These are phyloP conservation scores for Dreissena rostriformis DNA, from an alignment of 1,140 invertebrate genomes.

Conservation along the genomic window DNA sequence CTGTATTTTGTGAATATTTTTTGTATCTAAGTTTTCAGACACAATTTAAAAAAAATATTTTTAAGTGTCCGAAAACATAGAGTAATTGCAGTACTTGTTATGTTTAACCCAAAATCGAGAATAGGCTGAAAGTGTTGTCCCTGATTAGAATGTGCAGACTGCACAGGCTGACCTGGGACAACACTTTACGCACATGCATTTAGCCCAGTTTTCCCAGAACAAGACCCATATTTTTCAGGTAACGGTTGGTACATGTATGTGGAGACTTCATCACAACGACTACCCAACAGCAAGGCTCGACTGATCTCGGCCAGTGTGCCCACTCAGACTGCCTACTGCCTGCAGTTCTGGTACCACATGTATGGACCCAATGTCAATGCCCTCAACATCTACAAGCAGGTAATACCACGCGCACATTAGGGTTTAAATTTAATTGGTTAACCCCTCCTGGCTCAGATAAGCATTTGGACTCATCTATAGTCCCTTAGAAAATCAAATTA, in stretches of 20 bases:
- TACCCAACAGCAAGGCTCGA: slow-evolving; percentile 85
- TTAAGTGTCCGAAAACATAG: too few species aligned
- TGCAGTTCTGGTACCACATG: slow-evolving; percentile 80
- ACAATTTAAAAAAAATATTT: too few species aligned
- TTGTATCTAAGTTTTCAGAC: too few species aligned
- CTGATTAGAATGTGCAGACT: too few species aligned
- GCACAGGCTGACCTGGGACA: too few species aligned
- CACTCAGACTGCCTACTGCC: slow-evolving; percentile 60
- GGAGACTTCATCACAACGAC: slow-evolving; percentile 68
- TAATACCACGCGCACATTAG: background rate
- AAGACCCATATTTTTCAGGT: slow-evolving; percentile 10
- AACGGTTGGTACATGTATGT: slow-evolving; percentile 75
- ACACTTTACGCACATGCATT: too few species aligned
- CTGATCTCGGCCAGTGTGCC: slow-evolving; percentile 83
- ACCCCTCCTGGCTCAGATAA: background rate
- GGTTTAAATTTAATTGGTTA: background rate
- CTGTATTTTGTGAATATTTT: too few species aligned
- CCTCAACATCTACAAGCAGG: slow-evolving; percentile 69
- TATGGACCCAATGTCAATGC: slow-evolving; percentile 76
- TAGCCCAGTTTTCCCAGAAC: too few species aligned
- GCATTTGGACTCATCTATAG: background rate
- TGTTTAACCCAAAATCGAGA: too few species aligned
- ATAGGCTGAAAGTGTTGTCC: too few species aligned
- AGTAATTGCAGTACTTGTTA: too few species aligned
- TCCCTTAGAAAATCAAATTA: too few species aligned